Evolutionary conservation across 2,113 vertebrate genomes (phyloP).

Genomic region (Cygnus atratus): DNA sequence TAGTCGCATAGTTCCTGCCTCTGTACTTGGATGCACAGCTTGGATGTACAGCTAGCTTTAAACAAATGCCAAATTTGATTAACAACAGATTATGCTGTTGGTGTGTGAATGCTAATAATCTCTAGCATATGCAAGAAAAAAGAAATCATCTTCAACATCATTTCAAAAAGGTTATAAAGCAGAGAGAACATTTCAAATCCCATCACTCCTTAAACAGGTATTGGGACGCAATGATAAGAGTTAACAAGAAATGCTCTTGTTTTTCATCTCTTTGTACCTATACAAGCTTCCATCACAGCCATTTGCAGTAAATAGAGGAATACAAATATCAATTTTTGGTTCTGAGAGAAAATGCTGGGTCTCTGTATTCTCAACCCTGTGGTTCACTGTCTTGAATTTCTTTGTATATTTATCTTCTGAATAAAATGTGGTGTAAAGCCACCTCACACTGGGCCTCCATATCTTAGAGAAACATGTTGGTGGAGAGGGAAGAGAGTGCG

Average conservation of each 20-base stretch:
- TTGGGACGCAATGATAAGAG: neutral
- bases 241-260: slow-evolving; percentile 5
- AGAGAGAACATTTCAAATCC: neutral
- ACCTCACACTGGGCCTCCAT: neutral
- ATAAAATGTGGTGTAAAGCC: neutral
- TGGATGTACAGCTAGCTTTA: neutral
- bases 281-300: neutral
- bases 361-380: neutral
- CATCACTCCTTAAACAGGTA: neutral
- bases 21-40: neutral
- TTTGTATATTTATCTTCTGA: slow-evolving; percentile 3
- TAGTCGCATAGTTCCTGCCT: neutral
- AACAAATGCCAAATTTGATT: neutral
- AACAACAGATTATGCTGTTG: neutral
- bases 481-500: neutral
- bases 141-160: neutral
- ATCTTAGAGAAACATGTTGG: neutral
- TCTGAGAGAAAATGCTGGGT: slow-evolving; percentile 10
- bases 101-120: slow-evolving; percentile 7
- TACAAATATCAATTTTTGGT: neutral
- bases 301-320: neutral
- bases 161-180: neutral
- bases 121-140: neutral
- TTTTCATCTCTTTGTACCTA: slow-evolving; percentile 1
- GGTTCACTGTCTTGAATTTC: neutral